Evolutionary conservation across 2,797 vertebrate species (phyloP), one percentile per base, ranked within the genome.

Genomic region (Myotis daubentonii): DNA sequence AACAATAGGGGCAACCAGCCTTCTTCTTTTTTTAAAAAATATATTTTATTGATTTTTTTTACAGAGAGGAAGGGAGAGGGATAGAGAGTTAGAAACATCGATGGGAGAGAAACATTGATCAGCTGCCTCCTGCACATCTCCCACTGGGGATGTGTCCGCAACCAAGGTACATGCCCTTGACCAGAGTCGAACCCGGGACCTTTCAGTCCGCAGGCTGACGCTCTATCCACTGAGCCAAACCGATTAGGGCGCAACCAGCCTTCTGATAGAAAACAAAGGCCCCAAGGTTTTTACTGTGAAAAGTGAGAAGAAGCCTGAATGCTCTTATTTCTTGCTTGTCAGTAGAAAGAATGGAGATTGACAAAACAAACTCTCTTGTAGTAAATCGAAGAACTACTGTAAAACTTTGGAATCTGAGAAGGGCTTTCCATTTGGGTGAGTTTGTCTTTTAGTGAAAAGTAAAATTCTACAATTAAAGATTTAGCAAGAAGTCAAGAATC

Each of bases 261-360:
- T 87, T 92, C 19, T 47, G 75, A 57, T 1, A 86, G 30, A 94
- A 96, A 89, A 71, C 33, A 84, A 79, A 92, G 30, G 16, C 20
- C 33, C 41, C 11, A 44, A 36, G 30, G 57, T 19, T 82, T 82
- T 96, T 44, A 68, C 44, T 44, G 47, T 65, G 57, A 84, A 55
- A 94, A 49, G 3, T 13, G 57, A 88, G 76, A 38, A 5, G 16
- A 38, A 5, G 16, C 41, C 75, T 49, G 28, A 49, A 30, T 7
- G 23, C 33, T 89, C 36, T 68, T 22, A 71, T 38, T 80, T 89
- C 76, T 65, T 53, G 83, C 74, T 80, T 20, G 71, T 72, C 20
- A 16, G 13, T 1, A 81, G 49, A 85, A 78, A 71, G 4, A 57
- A 65, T 10, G 6, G n/a, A 62, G 57, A 44, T 2, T 60, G 62